Evolutionary conservation across 2,888 invertebrate genomes (phyloP), one percentile per base, ranked within the genome.

Genomic region (Abrostola tripartita): DNA sequence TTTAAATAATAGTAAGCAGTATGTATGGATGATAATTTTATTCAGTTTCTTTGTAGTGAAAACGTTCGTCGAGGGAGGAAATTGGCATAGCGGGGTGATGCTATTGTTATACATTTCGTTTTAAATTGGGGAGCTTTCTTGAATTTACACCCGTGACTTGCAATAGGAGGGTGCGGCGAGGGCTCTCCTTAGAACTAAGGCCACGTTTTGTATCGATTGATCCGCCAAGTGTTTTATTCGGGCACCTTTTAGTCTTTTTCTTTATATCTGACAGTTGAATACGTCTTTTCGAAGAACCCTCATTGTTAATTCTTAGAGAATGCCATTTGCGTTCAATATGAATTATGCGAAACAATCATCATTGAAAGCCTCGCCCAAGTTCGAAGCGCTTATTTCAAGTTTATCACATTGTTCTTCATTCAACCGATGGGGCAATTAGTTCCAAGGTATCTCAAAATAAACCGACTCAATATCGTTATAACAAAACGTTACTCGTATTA

Each of bases 101-200:
- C 92, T 89, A 92, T 93, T 93, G 93, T 93, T 92, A 93, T 90
- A 91, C 89, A 90, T 93, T 92, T 90, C 92, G 88, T 88, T 93
- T 93, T 92, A 93, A 94, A 93, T 93, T 92, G 92, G 88, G 92
- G 94, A 92, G 90, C 91, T 92, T 94, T 92, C 93, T 94, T 92
- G 90, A 92, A 93, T 93, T 93, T 92, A 91, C 92, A 92, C 91
- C 91, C 91, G 90, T 93, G 93, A 93, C 92, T 94, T 92, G 92
- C 92, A 88, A 80, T 82, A 83, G 82, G 86, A 85, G 89, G 89
- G 87, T 83, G 83, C 82, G 80, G 71, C 79, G 84, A 86, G 85
- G 88, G 86, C 83, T 79, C 78, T 75, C 83, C 65, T 74, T 70
- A 65, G 54, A 56, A 69, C 69, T 64, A 40, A 69, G 42, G 75